A percentile compares a stretch with the other conserved stretches of the same genome.
These are phyloP conservation scores for Oryctes rhinoceros DNA, from an alignment of 1,140 invertebrate genomes.

Conservation along the genomic window DNA sequence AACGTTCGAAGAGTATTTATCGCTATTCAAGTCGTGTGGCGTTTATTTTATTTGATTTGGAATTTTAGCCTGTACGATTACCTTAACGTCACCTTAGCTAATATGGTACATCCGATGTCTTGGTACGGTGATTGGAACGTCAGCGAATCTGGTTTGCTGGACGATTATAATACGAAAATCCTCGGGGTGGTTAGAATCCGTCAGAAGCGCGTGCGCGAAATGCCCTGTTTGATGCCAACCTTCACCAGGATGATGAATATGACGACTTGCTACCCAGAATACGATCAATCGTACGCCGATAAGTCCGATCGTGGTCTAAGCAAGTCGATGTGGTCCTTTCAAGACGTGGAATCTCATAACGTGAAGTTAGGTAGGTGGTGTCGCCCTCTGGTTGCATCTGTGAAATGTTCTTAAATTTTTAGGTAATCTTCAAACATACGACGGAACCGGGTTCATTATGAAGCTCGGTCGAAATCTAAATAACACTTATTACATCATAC, in stretches of 20 bases:
- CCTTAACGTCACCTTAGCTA: conserved; percentile 29
- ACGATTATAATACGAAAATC: conserved; percentile 42
- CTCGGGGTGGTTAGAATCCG: conserved; percentile 38
- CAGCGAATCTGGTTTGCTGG: conserved; percentile 33
- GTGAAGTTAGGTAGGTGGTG: background rate
- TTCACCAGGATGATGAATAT: background rate
- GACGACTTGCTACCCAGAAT: conserved; percentile 26
- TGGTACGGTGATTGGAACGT: conserved; percentile 39
- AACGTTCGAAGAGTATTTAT: conserved; percentile 41
- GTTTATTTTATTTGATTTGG: background rate
- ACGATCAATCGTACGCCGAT: background rate
- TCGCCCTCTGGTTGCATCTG: too few species aligned
- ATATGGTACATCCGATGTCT: conserved; percentile 12
- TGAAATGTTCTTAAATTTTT: too few species aligned
- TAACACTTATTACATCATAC: conserved; percentile 40
- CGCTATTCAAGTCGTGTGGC: too few species aligned
- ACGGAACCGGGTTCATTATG: conserved; percentile 25
- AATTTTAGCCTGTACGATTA: conserved; percentile 39
- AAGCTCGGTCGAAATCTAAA: conserved; percentile 32
- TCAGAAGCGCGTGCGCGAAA: conserved; percentile 36
- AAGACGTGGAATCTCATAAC: background rate
- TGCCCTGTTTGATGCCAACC: background rate
- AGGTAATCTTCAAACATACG: conserved; percentile 32
- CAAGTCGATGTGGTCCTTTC: conserved; percentile 17
- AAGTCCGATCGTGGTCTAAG: background rate